Evolutionary conservation across 2,888 invertebrate species (phyloP).

Genomic region (Nebria salina): DNA sequence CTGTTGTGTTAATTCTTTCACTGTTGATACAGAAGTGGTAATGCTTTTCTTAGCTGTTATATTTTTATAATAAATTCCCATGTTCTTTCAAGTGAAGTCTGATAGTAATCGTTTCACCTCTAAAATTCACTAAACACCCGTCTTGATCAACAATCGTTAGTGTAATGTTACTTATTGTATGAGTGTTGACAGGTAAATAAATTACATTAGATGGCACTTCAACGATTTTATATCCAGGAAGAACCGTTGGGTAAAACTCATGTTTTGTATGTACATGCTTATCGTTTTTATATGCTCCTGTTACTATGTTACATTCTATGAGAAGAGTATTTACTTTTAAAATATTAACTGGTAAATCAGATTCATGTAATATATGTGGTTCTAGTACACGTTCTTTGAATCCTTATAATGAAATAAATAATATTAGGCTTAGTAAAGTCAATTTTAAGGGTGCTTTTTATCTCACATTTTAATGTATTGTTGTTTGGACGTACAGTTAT

Average conservation of each 20-base stretch:
- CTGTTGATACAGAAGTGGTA: no score
- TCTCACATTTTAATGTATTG: constrained; percentile 51
- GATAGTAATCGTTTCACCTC: no score
- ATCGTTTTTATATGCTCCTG: constrained; percentile 52
- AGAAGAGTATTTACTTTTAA: constrained; percentile 50
- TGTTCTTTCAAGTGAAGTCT: no score
- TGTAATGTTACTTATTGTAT: no score
- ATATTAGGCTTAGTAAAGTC: constrained; percentile 38
- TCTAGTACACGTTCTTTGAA: constrained; percentile 36
- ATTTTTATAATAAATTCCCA: no score
- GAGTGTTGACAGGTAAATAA: no score
- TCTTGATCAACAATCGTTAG: no score
- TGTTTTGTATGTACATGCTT: constrained; percentile 4
- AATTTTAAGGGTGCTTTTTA: constrained; percentile 47
- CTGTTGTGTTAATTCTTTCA: no score
- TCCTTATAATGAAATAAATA: constrained; percentile 49
- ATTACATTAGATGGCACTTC: no score
- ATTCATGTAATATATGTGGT: constrained; percentile 48
- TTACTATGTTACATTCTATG: constrained; percentile 53
- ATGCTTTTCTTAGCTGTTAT: no score
- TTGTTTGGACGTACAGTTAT: constrained; percentile 49
- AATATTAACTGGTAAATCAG: constrained; percentile 52
- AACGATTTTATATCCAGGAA: constrained; percentile 51
- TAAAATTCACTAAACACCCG: no score
- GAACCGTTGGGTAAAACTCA: no score